Evolutionary conservation across 2,888 invertebrate species (phyloP).

Genomic region (Acronicta leporina): DNA sequence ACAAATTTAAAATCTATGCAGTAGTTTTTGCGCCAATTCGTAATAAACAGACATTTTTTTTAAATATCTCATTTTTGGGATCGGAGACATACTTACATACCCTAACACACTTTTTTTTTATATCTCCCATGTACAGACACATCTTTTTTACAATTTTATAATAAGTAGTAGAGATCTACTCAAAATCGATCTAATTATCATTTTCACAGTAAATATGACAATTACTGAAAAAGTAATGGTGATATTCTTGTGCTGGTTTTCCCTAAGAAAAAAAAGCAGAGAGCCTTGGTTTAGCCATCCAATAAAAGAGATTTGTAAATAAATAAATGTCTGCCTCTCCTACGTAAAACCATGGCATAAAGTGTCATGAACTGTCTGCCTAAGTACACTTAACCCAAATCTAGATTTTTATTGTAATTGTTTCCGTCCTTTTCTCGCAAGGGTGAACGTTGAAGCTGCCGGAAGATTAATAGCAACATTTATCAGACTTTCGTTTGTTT

Average conservation of each 20-base stretch:
- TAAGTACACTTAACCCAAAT: slow-evolving; percentile 67
- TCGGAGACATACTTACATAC: no score
- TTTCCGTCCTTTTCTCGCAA: slow-evolving; percentile 69
- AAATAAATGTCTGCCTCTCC: slow-evolving; percentile 43
- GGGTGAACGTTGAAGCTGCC: slow-evolving; percentile 67
- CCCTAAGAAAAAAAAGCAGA: slow-evolving; percentile 22
- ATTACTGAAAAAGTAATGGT: no score
- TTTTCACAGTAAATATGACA: no score
- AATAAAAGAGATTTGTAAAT: slow-evolving; percentile 46
- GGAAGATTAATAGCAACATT: slow-evolving; percentile 82
- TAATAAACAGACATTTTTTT: no score
- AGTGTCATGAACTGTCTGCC: slow-evolving; percentile 53
- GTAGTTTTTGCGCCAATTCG: no score
- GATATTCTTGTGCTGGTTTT: slow-evolving; percentile 17
- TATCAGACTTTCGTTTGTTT: slow-evolving; percentile 86
- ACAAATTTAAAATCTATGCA: no score
- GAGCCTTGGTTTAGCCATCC: slow-evolving; percentile 22
- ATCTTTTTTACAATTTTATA: no score
- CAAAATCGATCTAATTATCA: no score
- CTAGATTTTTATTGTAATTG: slow-evolving; percentile 70
- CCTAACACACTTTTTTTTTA: no score
- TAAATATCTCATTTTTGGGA: no score
- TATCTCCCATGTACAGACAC: no score
- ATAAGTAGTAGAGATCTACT: no score
- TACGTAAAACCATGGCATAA: slow-evolving; percentile 47